phyloP scores from a whole-genome alignment of 2,113 vertebrate genomes.

The Nothocercus julius region DNA sequence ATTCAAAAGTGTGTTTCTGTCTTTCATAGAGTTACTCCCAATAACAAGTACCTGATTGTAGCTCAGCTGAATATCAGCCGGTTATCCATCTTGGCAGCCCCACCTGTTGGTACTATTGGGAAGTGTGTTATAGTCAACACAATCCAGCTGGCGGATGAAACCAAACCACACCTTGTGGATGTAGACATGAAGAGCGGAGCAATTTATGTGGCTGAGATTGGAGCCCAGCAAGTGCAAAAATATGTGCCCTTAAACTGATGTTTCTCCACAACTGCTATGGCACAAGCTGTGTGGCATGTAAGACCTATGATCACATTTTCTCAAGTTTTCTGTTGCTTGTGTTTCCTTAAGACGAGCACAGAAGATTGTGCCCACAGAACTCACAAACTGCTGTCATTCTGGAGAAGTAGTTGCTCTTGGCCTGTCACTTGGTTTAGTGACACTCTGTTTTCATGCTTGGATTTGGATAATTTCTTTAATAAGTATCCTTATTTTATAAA shows the following conservation, averaged over 20 bases:
- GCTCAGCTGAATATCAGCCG: conserved; percentile 89
- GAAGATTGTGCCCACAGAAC: background rate
- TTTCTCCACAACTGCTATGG: background rate
- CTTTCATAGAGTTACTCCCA: conserved; percentile 82
- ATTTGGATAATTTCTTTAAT: background rate
- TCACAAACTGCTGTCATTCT: background rate
- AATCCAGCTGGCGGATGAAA: conserved; percentile 88
- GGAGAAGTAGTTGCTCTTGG: background rate
- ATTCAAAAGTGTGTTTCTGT: background rate
- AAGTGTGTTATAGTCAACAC: conserved; percentile 82
- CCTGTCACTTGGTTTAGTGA: background rate
- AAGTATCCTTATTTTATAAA: background rate
- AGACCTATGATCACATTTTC: background rate
- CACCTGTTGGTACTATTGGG: conserved; percentile 85
- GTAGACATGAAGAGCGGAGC: conserved; percentile 84
- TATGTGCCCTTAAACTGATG: conserved; percentile 78
- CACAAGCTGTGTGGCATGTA: background rate
- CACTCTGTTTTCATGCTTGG: background rate
- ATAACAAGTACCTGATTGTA: conserved; percentile 86
- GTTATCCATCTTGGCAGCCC: conserved; percentile 83
- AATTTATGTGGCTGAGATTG: conserved; percentile 93
- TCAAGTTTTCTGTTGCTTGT: background rate
- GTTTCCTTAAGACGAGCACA: background rate
- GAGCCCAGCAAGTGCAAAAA: conserved; percentile 93
- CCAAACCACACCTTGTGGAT: conserved; percentile 91